Base-by-base conservation (phyloP, 2,888 invertebrate species). In the Melanotus villosus region DNA sequence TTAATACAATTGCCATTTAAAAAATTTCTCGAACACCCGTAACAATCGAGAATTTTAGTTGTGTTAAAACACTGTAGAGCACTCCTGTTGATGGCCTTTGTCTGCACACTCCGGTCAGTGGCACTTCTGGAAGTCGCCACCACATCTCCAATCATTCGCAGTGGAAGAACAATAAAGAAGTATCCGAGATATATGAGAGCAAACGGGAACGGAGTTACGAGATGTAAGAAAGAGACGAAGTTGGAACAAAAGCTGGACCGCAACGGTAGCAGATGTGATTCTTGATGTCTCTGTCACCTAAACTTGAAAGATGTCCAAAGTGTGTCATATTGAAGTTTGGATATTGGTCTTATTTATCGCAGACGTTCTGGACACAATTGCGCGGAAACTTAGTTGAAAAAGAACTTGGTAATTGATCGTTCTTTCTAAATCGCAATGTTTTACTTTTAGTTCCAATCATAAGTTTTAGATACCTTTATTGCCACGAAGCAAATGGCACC, bases 241-340 rank as follows among this genome's bases (percentile, higher is more conserved):
- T 62, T 18, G 41, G n/a, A 58, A 64, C 68, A 65, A 71, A 66
- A 60, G 58, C 62, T 63, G 74, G 74, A 74, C 74, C 75, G 70
- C 74, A 75, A 71, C 72, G 75, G 78, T 78, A 76, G 77, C 79
- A 79, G 81, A 81, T 80, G 80, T 73, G 80, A 80, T 80, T 78
- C 79, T 80, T 83, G 83, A 83, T 81, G 82, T 83, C 83, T 82
- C 80, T 80, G 82, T 82, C 82, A 81, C 80, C 78, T 76, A 80
- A 82, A 82, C 77, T 82, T 79, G 81, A 81, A 77, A 77, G 79
- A 79, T 79, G 76, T 77, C 77, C 78, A 76, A 79, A 78, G 80
- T 81, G 81, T 81, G 81, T 81, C 81, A 82, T 81, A 82, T 82
- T 81, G 82, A 80, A 83, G 80, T 82, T 83, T 81, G 79, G 79